A percentile compares a stretch with the other conserved stretches of the same genome.
phyloP scores from a whole-genome alignment of 1,140 invertebrate genomes.

The Theocolax elegans region DNA sequence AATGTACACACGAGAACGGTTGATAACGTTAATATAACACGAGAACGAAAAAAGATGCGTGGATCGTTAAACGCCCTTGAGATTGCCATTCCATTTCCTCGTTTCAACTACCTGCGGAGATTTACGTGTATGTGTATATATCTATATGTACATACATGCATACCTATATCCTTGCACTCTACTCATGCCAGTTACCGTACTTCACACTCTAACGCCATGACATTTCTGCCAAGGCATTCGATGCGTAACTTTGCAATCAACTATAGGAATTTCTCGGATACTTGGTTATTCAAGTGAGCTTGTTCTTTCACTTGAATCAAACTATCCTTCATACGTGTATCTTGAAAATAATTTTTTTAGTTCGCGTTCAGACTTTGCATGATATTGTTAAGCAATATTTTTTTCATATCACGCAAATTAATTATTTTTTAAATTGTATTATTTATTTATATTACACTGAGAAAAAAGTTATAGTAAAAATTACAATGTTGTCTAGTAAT shows the following conservation, averaged over 20 bases:
- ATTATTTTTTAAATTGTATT: no score
- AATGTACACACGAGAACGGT: not conserved
- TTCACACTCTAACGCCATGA: not conserved
- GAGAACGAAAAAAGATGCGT: not conserved
- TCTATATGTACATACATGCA: no score
- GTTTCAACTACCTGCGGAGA: not conserved
- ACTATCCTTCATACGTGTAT: no score
- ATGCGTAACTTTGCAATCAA: not conserved
- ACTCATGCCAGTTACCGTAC: not conserved
- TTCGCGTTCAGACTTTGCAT: no score
- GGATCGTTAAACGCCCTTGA: slow-evolving; percentile 19
- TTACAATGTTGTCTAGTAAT: no score
- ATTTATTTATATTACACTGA: no score
- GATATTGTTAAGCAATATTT: no score
- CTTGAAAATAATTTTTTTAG: no score
- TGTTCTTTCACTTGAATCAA: not conserved
- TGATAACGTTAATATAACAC: slow-evolving; percentile 1
- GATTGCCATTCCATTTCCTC: not conserved
- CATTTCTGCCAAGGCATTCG: not conserved
- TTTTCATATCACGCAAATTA: no score
- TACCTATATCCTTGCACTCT: no score
- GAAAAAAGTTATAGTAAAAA: no score
- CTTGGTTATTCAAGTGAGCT: not conserved
- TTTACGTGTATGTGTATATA: no score
- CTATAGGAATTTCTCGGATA: not conserved